These are phyloP conservation scores for Eumerus sabulonum DNA, from an alignment of 2,888 invertebrate species.

Conservation along the genomic window DNA sequence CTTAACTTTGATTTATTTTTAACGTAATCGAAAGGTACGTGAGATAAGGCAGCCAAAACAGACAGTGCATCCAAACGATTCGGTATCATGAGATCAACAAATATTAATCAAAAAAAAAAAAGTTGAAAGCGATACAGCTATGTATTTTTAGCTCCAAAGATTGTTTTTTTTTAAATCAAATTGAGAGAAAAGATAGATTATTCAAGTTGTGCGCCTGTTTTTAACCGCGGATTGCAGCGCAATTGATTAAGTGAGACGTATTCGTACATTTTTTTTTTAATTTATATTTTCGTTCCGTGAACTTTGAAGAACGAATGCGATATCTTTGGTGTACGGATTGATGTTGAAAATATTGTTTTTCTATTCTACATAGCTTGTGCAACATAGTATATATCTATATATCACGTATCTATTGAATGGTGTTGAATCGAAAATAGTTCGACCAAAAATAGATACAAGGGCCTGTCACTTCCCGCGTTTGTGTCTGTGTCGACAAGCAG, in stretches of 20 bases:
- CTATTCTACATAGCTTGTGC: slow-evolving; percentile 1
- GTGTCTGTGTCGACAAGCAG: neutral
- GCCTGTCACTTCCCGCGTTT: neutral
- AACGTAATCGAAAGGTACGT: slow-evolving; percentile 51
- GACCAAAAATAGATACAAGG: slow-evolving; percentile 32
- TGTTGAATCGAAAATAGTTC: slow-evolving; percentile 41
- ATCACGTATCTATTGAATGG: slow-evolving; percentile 12
- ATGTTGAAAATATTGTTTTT: slow-evolving; percentile 18
- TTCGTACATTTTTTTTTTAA: neutral
- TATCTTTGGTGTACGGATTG: slow-evolving; percentile 31
- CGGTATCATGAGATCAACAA: no score
- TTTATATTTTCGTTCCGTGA: slow-evolving; percentile 1
- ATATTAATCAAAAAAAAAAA: slow-evolving; percentile 1
- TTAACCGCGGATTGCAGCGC: slow-evolving; percentile 17
- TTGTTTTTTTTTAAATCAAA: neutral
- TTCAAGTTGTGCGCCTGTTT: no score
- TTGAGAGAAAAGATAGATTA: no score
- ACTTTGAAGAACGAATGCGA: slow-evolving; percentile 9
- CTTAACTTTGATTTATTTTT: slow-evolving; percentile 33
- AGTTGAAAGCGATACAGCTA: slow-evolving; percentile 30
- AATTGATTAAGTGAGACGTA: slow-evolving; percentile 7
- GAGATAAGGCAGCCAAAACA: neutral
- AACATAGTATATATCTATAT: neutral
- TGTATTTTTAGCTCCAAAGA: slow-evolving; percentile 1
- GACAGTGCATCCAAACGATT: slow-evolving; percentile 13